Base-by-base conservation (phyloP, 2,888 invertebrate species). In the Leucoptera coffeella region DNA sequence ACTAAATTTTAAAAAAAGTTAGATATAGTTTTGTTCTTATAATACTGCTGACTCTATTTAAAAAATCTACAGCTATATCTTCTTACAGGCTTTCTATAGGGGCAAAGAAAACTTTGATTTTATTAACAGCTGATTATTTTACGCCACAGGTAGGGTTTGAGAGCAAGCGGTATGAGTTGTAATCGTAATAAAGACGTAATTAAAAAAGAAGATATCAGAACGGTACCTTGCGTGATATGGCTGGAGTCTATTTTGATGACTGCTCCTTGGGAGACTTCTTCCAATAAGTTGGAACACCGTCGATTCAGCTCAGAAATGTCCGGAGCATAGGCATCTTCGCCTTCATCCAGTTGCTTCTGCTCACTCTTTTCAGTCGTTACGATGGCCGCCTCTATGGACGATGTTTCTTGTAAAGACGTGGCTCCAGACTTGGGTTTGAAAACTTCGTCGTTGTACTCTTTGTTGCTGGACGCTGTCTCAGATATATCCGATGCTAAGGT, bases 201-300 rank as follows among this genome's bases (percentile, higher is more conserved):
- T n/a, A n/a, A n/a, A n/a, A n/a, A n/a, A n/a, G n/a, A n/a, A n/a
- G n/a, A n/a, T n/a, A n/a, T n/a, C n/a, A n/a, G n/a, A n/a, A n/a
- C n/a, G n/a, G n/a, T n/a, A n/a, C n/a, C n/a, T n/a, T 69, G 62
- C 6, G 67, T 61, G 1, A 72, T 62, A 35, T 72, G 65, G 30
- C 52, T 57, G 3, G 71, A 58, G 38, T 73, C 72, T 25, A 73
- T 72, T 35, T 61, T 55, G 23, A 72, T 67, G 9, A 62, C 43
- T 32, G 72, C 65, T 27, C 67, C 69, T 34, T 72, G 72, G 23
- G 72, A 71, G 38, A 73, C 71, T 33, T 69, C 72, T 38, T 73
- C 72, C 25, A 73, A 38, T 29, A 73, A 52, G 40, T 64, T 71
- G 9, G 72, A 73, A 38, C 72, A 73, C 33, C 72, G 53, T 40